Base-by-base conservation (phyloP, 2,113 vertebrate genomes). In the Oncorhynchus kisutch region DNA sequence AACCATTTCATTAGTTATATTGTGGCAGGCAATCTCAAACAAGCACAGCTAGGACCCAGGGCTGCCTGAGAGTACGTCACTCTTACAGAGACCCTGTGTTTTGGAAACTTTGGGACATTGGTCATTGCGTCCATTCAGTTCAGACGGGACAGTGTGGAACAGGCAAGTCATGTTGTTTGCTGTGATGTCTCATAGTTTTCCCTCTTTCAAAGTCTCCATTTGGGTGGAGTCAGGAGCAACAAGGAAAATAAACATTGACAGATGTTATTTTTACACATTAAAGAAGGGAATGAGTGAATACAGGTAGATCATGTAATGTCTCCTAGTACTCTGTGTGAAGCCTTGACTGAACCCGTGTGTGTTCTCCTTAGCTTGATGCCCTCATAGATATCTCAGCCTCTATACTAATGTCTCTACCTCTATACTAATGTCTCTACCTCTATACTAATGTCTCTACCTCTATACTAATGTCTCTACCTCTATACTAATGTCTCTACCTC, bases 121-220 rank as follows among this genome's bases (percentile, higher is more conserved):
- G 59, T 45, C 74, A 67, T 39, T 27, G 8, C n/a, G 1, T 71
- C 80, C 81, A 78, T 75, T 74, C 71, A 45, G 39, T 45, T 45
- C 2, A 45, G 39, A 11, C 39, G 71, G 78, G 70, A 79, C 79
- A 7, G 2, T 20, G 2, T 1, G 27, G 77, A 84, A 88, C 81
- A 89, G 82, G 71, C 34, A 69, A 48, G 71, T 27, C 66, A 78
- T 82, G 1, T 75, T 88, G 83, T 89, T 86, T 78, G 72, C 81
- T 14, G 18, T 54, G 70, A 83, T 75, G 71, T 7, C 76, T 8
- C 78, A 22, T n/a, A 70, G 14, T 2, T 69, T 65, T 12, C 27
- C 20, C 51, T 54, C 51, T n/a, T 9, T 82, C 66, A 74, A 79
- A 82, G n/a, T 74, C 69, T 76, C 62, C 20, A 25, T 59, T 45